Conservation (phyloP, 1,140 invertebrate species). For the Teleopsis dalmanni region DNA sequence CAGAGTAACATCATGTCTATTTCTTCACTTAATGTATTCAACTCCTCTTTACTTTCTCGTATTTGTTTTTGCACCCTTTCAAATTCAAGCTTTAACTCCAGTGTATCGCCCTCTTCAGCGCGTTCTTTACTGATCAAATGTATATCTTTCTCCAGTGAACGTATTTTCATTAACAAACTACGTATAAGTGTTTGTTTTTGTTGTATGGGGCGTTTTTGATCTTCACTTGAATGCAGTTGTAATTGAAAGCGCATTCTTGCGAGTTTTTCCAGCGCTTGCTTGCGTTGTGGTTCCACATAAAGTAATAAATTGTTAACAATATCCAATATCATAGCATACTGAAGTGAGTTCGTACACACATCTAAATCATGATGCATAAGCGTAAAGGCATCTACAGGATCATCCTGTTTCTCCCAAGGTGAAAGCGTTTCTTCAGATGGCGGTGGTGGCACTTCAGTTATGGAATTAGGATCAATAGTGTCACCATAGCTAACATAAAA, state of each 20-base stretch:
- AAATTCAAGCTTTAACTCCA: slow-evolving; percentile 62
- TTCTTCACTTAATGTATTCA: slow-evolving; percentile 82
- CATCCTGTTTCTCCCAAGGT: slow-evolving; percentile 69
- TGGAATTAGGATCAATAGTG: slow-evolving; percentile 59
- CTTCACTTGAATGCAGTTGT: slow-evolving; percentile 80
- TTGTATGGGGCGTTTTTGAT: slow-evolving; percentile 86
- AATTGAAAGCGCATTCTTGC: slow-evolving; percentile 89
- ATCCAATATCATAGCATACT: slow-evolving; percentile 93
- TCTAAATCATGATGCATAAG: slow-evolving; percentile 97
- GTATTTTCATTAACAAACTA: slow-evolving; percentile 69
- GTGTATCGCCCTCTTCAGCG: slow-evolving; percentile 60
- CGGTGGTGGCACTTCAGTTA: slow-evolving; percentile 58
- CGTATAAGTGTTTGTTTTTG: slow-evolving; percentile 80
- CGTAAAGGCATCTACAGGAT: slow-evolving; percentile 92
- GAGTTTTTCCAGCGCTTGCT: slow-evolving; percentile 80
- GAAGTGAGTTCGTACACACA: slow-evolving; percentile 92
- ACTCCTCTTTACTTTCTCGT: slow-evolving; percentile 82
- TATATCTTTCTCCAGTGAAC: slow-evolving; percentile 82
- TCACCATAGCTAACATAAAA: slow-evolving; percentile 94
- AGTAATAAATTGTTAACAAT: slow-evolving; percentile 95
- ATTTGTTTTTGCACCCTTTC: slow-evolving; percentile 64
- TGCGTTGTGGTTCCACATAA: slow-evolving; percentile 92
- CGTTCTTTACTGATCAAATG: slow-evolving; percentile 78
- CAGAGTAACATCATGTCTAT: slow-evolving; percentile 84
- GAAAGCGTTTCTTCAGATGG: slow-evolving; percentile 60